These are phyloP conservation scores for Ptychochromis oligacanthus DNA, from an alignment of 2,113 vertebrate genomes.

Conservation along the genomic window DNA sequence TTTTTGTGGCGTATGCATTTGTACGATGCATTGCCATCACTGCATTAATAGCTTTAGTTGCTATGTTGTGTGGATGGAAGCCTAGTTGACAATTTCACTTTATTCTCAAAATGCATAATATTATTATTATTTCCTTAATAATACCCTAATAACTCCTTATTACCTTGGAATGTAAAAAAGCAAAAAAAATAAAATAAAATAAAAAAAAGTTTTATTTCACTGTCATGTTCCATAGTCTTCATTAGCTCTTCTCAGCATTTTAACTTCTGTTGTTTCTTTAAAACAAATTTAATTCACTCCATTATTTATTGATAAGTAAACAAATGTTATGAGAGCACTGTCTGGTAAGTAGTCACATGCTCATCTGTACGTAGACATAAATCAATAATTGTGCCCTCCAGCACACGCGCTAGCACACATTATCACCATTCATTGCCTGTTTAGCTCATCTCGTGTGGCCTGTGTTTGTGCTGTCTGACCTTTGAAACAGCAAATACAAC, in stretches of 20 bases:
- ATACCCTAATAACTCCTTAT: not conserved
- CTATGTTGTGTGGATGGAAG: not conserved
- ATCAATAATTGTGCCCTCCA: constrained; percentile 29
- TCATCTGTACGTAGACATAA: constrained; percentile 14
- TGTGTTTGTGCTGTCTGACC: constrained; percentile 26
- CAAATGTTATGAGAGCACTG: not conserved
- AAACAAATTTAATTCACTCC: not conserved
- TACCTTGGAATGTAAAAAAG: not conserved
- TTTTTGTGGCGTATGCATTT: no score
- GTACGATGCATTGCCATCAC: not conserved
- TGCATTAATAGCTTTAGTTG: not conserved
- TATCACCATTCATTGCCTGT: not conserved
- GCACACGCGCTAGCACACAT: constrained; percentile 4
- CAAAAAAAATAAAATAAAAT: not conserved
- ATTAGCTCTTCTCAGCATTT: not conserved
- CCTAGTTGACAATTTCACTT: not conserved
- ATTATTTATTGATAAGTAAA: not conserved
- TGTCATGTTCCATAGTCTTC: not conserved
- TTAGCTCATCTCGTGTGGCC: not conserved
- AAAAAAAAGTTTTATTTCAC: not conserved
- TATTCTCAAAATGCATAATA: not conserved
- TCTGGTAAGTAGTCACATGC: constrained; percentile 13
- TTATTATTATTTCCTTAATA: not conserved
- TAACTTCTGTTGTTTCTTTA: not conserved
- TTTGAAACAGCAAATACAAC: constrained; percentile 10